These are phyloP conservation scores for Argyra leucocephala DNA, from an alignment of 2,888 invertebrate genomes.

Conservation along the genomic window DNA sequence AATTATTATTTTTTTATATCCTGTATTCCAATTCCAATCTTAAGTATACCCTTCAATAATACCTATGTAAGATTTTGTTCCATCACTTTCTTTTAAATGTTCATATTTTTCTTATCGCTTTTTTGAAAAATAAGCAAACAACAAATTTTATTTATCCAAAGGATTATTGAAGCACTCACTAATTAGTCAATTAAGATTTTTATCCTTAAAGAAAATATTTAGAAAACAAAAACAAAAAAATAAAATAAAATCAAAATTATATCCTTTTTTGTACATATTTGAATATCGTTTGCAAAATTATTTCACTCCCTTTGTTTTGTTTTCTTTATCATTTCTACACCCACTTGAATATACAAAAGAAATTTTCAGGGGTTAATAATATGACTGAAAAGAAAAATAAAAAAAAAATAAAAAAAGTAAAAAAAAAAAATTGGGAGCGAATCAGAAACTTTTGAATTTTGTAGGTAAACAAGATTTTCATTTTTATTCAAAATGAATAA, in stretches of 20 bases:
- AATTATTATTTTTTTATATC: no score
- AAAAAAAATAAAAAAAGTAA: background rate
- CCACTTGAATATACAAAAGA: background rate
- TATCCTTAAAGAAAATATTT: background rate
- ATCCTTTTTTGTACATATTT: no score
- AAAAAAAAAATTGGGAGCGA: background rate
- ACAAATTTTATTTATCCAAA: background rate
- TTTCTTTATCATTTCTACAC: background rate
- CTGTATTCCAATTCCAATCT: no score
- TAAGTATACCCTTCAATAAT: no score
- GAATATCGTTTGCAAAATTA: background rate
- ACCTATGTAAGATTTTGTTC: no score
- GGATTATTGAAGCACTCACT: background rate
- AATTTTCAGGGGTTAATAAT: background rate
- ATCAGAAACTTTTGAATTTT: background rate
- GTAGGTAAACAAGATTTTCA: no score
- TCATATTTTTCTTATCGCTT: no score
- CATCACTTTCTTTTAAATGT: no score
- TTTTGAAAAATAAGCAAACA: no score
- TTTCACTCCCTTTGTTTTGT: background rate
- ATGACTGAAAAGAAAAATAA: no score
- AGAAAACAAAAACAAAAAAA: background rate
- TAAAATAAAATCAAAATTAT: no score
- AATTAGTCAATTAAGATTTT: conserved; percentile 1
- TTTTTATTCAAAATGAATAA: no score